Evolutionary conservation across 2,797 vertebrate species (phyloP).

Genomic region (Caiman crocodilus): DNA sequence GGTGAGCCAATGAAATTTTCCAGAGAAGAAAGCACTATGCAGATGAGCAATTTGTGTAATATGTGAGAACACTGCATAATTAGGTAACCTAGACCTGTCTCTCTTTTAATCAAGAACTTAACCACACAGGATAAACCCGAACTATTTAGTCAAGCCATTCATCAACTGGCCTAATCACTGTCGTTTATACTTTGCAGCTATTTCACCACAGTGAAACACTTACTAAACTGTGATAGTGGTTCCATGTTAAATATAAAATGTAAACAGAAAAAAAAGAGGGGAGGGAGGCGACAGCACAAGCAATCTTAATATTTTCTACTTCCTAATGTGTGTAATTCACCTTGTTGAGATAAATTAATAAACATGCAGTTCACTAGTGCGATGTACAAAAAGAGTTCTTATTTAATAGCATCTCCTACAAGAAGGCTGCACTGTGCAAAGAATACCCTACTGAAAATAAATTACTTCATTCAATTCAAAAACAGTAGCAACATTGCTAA

Average conservation of each 20-base stretch:
- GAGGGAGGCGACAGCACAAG: too few species aligned
- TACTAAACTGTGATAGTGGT: neutral
- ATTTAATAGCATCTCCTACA: neutral
- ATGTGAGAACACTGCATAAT: neutral
- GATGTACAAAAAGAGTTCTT: constrained; percentile 8
- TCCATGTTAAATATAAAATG: neutral
- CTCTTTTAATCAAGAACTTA: neutral
- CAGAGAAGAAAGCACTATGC: neutral
- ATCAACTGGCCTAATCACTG: neutral
- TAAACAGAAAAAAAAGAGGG: too few species aligned
- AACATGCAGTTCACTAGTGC: neutral
- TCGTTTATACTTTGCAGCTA: neutral
- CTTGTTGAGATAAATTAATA: neutral
- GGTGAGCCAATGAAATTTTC: neutral
- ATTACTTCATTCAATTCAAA: constrained; percentile 18
- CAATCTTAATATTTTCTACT: neutral
- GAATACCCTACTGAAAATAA: neutral
- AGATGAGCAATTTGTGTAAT: neutral
- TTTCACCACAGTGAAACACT: neutral
- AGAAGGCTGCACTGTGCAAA: neutral
- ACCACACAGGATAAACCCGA: neutral
- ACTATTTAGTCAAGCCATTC: neutral
- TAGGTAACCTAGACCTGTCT: neutral
- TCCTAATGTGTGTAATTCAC: neutral
- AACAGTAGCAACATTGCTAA: constrained; percentile 12